Conservation (phyloP, 2,888 invertebrate species). For the Blera fallax region DNA sequence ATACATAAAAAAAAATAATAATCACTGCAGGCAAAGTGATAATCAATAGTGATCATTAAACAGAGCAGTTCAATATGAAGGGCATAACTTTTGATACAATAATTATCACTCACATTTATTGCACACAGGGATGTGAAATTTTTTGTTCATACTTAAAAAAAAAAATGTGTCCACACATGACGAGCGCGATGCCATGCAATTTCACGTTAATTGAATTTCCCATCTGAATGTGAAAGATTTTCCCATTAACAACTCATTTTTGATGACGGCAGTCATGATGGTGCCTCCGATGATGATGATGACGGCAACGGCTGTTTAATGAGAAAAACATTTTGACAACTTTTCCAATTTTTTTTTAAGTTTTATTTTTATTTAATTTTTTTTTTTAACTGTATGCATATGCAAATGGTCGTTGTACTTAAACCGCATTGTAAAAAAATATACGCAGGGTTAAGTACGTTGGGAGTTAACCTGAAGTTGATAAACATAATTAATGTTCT, state of each 20-base stretch:
- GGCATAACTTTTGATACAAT: slow-evolving; percentile 50
- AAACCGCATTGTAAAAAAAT: slow-evolving; percentile 14
- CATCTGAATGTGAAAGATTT: slow-evolving; percentile 63
- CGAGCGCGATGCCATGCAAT: slow-evolving; percentile 12
- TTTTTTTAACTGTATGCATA: slow-evolving; percentile 24
- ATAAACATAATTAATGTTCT: slow-evolving; percentile 46
- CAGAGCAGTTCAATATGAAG: slow-evolving; percentile 35
- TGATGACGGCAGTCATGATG: slow-evolving; percentile 52
- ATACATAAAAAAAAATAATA: not conserved
- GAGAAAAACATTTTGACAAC: slow-evolving; percentile 63
- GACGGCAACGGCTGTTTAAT: slow-evolving; percentile 52
- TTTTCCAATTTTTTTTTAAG: slow-evolving; percentile 1
- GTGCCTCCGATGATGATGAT: slow-evolving; percentile 36
- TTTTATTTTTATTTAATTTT: not conserved
- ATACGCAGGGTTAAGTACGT: not conserved
- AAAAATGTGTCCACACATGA: slow-evolving; percentile 8
- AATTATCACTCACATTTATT: slow-evolving; percentile 15
- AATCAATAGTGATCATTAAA: slow-evolving; percentile 52
- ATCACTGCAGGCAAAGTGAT: slow-evolving; percentile 39
- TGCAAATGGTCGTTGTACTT: slow-evolving; percentile 32
- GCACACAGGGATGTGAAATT: not conserved
- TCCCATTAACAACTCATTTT: slow-evolving; percentile 67
- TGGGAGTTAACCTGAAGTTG: slow-evolving; percentile 37
- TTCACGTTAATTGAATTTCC: slow-evolving; percentile 67
- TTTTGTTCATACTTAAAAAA: not conserved